Evolutionary conservation across 1,140 invertebrate genomes (phyloP).

Genomic region (Chionoecetes opilio): DNA sequence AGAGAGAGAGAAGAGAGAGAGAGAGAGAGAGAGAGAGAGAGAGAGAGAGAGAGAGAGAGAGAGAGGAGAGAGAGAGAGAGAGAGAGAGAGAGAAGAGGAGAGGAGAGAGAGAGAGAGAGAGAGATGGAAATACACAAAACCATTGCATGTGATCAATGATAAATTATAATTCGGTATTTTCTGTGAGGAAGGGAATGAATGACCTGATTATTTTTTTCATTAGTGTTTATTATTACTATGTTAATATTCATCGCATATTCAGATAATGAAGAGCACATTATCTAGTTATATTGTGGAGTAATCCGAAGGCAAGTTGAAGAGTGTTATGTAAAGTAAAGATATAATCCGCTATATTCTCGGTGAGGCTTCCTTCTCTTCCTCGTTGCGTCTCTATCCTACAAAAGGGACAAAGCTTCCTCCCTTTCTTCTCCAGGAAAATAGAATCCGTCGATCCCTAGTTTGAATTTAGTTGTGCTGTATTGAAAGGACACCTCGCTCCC

Average conservation of each 20-base stretch:
- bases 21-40: conserved; percentile 12
- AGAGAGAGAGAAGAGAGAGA: background rate
- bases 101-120: too few species aligned
- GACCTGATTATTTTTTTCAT: too few species aligned
- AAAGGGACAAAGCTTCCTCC: background rate
- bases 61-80: background rate
- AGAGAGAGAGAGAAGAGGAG: too few species aligned
- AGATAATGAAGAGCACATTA: background rate
- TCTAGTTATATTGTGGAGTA: background rate
- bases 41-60: background rate
- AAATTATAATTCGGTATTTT: too few species aligned
- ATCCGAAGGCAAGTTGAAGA: background rate
- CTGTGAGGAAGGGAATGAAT: too few species aligned
- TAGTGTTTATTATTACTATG: too few species aligned
- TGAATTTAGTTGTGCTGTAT: conserved; percentile 11
- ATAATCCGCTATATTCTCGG: background rate
- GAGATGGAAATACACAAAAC: too few species aligned
- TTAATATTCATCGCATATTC: too few species aligned
- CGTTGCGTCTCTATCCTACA: background rate
- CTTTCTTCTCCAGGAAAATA: background rate
- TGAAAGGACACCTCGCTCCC: background rate
- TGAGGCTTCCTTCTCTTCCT: background rate
- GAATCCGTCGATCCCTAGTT: conserved; percentile 18
- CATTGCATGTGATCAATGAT: too few species aligned
- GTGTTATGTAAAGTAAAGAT: background rate